A percentile compares a stretch with the other conserved stretches of the same genome.
Evolutionary conservation across 2,797 vertebrate genomes (phyloP).

Genomic region (Myotis findleyi): DNA sequence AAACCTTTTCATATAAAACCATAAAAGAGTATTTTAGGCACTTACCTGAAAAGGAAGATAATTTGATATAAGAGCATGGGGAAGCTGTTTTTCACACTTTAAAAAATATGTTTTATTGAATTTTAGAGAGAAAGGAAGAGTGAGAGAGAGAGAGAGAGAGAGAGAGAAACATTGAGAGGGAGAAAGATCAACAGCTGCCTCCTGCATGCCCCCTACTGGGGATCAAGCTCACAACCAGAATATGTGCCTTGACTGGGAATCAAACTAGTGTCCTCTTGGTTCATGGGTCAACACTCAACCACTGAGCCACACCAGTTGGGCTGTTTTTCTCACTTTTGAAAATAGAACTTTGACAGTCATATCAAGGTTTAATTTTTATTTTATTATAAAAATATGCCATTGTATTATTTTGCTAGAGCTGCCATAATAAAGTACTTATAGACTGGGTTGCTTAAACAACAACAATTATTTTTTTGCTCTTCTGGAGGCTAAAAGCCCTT

Average conservation of each 20-base stretch:
- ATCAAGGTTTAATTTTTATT: background rate
- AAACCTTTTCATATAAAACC: slow-evolving; percentile 34
- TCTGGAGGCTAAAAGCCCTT: background rate
- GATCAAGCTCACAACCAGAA: no score
- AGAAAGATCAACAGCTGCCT: no score
- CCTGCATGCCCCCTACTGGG: no score
- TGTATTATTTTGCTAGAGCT: background rate
- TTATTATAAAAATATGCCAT: background rate
- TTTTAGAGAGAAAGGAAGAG: no score
- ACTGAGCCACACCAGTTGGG: no score
- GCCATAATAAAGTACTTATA: background rate
- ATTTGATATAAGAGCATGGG: background rate
- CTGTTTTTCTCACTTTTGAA: background rate
- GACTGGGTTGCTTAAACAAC: background rate
- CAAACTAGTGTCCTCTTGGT: no score
- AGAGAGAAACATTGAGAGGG: no score
- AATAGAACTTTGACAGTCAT: background rate
- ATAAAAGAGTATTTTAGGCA: background rate
- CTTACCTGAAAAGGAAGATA: background rate
- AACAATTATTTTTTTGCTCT: background rate
- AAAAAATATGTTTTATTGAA: no score
- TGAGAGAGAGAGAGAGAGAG: no score
- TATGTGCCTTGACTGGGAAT: no score
- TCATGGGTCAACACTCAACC: no score
- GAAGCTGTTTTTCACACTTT: background rate